phyloP scores from a whole-genome alignment of 2,888 invertebrate species.

The Globia sparganii region DNA sequence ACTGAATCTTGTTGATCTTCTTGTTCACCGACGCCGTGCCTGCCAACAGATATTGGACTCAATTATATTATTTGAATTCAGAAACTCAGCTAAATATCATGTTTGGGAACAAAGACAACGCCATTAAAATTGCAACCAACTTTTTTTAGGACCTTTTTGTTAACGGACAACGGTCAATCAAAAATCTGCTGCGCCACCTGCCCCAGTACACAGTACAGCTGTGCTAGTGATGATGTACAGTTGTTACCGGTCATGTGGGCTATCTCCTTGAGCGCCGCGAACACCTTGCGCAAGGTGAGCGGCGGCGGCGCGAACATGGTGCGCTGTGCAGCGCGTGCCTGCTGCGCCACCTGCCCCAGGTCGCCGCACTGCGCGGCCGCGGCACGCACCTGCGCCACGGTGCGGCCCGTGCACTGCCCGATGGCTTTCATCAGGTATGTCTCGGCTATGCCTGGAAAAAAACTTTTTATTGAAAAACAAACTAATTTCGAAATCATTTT shows the following conservation, averaged over 20 bases:
- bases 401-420: slow-evolving; percentile 96
- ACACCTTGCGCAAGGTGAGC: slow-evolving; percentile 94
- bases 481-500: too few species aligned
- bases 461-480: background rate
- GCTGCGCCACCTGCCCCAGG: slow-evolving; percentile 97
- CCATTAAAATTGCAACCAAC: background rate
- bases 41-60: slow-evolving; percentile 74
- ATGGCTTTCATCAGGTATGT: slow-evolving; percentile 98
- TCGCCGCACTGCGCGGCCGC: slow-evolving; percentile 93
- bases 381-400: slow-evolving; percentile 94
- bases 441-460: slow-evolving; percentile 96
- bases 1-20: slow-evolving; percentile 97
- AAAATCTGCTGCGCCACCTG: slow-evolving; percentile 94
- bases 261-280: slow-evolving; percentile 95
- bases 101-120: background rate
- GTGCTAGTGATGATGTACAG: background rate
- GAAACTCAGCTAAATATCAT: background rate
- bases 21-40: slow-evolving; percentile 92
- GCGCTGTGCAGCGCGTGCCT: slow-evolving; percentile 95
- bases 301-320: slow-evolving; percentile 96
- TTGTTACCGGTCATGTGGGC: slow-evolving; percentile 74
- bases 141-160: too few species aligned
- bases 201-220: slow-evolving; percentile 91
- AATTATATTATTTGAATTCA: background rate
- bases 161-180: too few species aligned